Evolutionary conservation across 2,888 invertebrate species (phyloP), one percentile per base, ranked within the genome.

Genomic region (Micoletzkya japonica): DNA sequence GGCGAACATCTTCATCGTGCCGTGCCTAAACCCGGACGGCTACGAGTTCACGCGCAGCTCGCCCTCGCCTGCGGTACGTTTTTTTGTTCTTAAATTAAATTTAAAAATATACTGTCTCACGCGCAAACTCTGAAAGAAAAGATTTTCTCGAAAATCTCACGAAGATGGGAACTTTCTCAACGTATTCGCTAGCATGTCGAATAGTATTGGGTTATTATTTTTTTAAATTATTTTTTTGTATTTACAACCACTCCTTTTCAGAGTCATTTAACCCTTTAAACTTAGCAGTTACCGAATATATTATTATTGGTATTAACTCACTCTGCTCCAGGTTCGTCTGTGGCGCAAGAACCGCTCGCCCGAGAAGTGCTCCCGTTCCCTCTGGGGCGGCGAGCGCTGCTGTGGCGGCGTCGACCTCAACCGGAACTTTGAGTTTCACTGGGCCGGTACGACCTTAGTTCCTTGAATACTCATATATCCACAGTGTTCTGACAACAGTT

Each of bases 381-480:
- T 75, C 0, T 85, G 81, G 81, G 82, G 84, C 32, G 79, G 81
- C 7, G 76, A 78, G 30, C 75, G 78, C 58, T 85, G 85, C 68
- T 85, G 85, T 73, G 79, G 78, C 26, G 85, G 85, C 24, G 85
- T 86, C 1, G 85, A 85, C 72, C 72, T 85, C 54, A 85, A 85
- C 71, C 50, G 85, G 26, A 85, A 85, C 66, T 85, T 85, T 73
- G 79, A 83, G 68, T 85, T 82, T 68, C 82, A 84, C 60, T 85
- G 83, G 83, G 77, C 80, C 7, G 75, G 76, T 76, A 14, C 34
- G 60, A 36, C 32, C 2, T 60, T 24, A 30, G 24, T 54, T 14
- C 20, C 10, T 64, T 20, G 39, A 39, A 39, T 39, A 39, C 7
- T 10, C 7, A 39, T 10, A 39, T 39, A 39, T 10, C 39, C 7